Percentiles rank a stretch among this genome's conserved stretches.
phyloP scores from a whole-genome alignment of 2,113 vertebrate species.

The Otocyon megalotis region DNA sequence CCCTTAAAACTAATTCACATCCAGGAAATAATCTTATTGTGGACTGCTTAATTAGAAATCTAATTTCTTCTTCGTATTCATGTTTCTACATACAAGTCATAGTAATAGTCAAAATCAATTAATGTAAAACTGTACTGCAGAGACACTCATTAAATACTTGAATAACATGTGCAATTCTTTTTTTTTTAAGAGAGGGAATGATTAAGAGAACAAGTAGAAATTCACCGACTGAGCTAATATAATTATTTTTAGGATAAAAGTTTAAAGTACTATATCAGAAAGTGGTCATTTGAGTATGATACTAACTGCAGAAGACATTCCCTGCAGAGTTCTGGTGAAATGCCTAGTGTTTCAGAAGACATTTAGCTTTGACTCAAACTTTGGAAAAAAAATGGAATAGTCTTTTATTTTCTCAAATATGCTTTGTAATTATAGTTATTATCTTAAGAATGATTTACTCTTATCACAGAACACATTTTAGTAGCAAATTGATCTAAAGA shows the following conservation, averaged over 20 bases:
- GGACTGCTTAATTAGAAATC: conserved; percentile 53
- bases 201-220: conserved; percentile 43
- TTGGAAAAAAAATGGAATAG: conserved; percentile 31
- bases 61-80: not conserved
- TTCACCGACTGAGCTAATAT: conserved; percentile 33
- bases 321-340: not conserved
- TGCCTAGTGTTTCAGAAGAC: conserved; percentile 54
- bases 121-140: conserved; percentile 25
- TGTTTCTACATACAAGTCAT: conserved; percentile 24
- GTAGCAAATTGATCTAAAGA: conserved; percentile 9
- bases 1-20: conserved; percentile 46
- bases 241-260: conserved; percentile 64
- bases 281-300: conserved; percentile 14
- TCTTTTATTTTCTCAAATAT: not conserved
- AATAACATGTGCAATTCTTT: not conserved
- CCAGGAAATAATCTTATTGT: not conserved
- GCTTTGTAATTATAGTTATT: not conserved
- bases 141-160: conserved; percentile 43
- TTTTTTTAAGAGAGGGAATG: not conserved
- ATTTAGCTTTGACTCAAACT: conserved; percentile 47
- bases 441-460: not conserved
- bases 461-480: not conserved
- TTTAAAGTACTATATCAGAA: conserved; percentile 16
- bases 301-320: not conserved
- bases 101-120: conserved; percentile 12